A percentile compares a stretch with the other conserved stretches of the same genome.
Conservation (phyloP, 2,888 invertebrate species). For the Thyatira batis region DNA sequence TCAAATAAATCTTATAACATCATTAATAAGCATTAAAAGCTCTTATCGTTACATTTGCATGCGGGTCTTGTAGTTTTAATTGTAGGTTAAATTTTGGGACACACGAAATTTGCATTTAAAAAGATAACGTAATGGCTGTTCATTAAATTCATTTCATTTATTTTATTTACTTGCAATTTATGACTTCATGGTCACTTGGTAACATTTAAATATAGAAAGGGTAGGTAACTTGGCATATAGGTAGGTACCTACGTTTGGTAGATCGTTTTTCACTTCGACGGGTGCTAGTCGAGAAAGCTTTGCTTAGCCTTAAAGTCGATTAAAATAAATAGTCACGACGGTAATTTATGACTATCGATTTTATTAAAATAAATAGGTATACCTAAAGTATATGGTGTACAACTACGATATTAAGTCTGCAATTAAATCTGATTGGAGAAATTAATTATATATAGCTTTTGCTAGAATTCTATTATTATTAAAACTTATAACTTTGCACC, state of each 20-base stretch:
- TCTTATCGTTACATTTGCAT: slow-evolving; percentile 36
- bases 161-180: not conserved
- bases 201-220: not conserved
- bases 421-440: not conserved
- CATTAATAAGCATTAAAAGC: slow-evolving; percentile 12
- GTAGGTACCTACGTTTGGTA: too few relatives aligned
- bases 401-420: not conserved
- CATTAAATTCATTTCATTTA: not conserved
- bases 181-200: not conserved
- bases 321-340: not conserved
- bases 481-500: not conserved
- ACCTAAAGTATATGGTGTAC: not conserved
- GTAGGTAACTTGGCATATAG: not conserved
- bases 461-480: not conserved
- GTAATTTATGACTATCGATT: not conserved
- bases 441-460: not conserved
- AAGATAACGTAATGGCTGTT: not conserved
- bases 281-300: not conserved
- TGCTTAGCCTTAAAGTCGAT: not conserved
- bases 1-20: not conserved
- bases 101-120: slow-evolving; percentile 4
- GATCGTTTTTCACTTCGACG: not conserved
- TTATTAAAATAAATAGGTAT: not conserved
- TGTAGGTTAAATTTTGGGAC: slow-evolving; percentile 6
- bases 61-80: slow-evolving; percentile 30